Evolutionary conservation across 2,797 vertebrate species (phyloP).

Genomic region (Galago senegalensis): DNA sequence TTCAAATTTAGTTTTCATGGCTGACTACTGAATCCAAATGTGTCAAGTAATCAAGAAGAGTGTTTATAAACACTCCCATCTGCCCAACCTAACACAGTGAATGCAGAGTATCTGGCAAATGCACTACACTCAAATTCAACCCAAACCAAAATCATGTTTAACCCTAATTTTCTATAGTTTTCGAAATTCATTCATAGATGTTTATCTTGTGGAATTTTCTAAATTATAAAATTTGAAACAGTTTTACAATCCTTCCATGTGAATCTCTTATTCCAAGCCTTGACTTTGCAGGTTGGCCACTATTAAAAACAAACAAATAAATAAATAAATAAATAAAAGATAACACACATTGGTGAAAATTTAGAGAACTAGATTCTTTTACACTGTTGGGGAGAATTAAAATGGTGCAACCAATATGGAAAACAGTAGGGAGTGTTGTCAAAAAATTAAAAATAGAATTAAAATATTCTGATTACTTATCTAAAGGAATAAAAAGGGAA

Average conservation of each 20-base stretch:
- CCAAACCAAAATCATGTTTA: constrained; percentile 39
- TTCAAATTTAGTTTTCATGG: constrained; percentile 23
- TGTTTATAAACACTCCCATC: constrained; percentile 45
- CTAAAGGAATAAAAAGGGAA: neutral
- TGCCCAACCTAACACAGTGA: constrained; percentile 3
- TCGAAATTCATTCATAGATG: constrained; percentile 14
- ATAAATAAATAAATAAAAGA: neutral
- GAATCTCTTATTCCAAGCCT: neutral
- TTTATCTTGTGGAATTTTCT: neutral
- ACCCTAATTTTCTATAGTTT: constrained; percentile 4
- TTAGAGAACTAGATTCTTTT: neutral
- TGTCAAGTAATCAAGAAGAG: constrained; percentile 45
- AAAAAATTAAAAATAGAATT: neutral
- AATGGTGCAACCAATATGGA: neutral
- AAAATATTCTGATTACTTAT: neutral
- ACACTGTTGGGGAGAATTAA: neutral
- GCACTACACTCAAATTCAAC: neutral
- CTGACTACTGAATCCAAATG: constrained; percentile 42
- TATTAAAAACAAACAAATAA: neutral
- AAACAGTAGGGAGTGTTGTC: neutral
- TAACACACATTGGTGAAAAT: neutral
- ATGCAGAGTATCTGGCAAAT: neutral
- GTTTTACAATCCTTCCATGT: neutral
- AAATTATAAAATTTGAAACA: neutral
- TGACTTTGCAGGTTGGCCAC: neutral